Base-by-base conservation (phyloP, 2,113 vertebrate genomes). In the Cairina moschata region DNA sequence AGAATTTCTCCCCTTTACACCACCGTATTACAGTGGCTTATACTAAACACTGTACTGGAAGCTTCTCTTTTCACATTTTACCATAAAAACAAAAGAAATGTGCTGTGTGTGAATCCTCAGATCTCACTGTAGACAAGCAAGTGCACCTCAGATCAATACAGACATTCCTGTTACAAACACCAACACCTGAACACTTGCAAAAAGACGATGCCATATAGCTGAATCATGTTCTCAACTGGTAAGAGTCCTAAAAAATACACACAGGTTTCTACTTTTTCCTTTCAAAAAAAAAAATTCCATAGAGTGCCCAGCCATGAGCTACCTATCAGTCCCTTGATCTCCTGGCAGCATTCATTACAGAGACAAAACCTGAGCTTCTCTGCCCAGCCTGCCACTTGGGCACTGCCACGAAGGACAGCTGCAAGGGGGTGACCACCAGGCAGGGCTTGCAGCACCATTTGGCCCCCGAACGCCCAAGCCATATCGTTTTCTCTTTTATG, bases 101-200 rank as follows among this genome's bases (percentile, higher is more conserved):
- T 0, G 0, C 7, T 65, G 60, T 72, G 25, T n/a, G 0, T 0
- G 3, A 75, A 42, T 22, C 54, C 72, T 78, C n/a, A 59, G 40
- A 44, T 31, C 28, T 72, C 66, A 32, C 7, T 1, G 5, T 2
- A 9, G 17, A 87, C 23, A 4, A 55, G 12, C 31, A 73, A 63
- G 23, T 2, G 6, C 20, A 38, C 7, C 86, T 93, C 22, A 71
- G 78, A 77, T 46, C 13, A 62, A 46, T 23, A 13, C 36, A 29
- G 36, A 83, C 40, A 91, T 11, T 85, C 15, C 44, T 58, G n/a
- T 63, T 62, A 34, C 62, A 77, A 87, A 80, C 48, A 6, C 7
- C 26, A 68, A 71, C 26, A 29, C 7, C 2, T 4, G 36, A 73
- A 68, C 62, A 46, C 38, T 44, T 81, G 76, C 68, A 90, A 60